Conservation (phyloP, 23 tunicate species). For the Phallusia fumigata region DNA sequence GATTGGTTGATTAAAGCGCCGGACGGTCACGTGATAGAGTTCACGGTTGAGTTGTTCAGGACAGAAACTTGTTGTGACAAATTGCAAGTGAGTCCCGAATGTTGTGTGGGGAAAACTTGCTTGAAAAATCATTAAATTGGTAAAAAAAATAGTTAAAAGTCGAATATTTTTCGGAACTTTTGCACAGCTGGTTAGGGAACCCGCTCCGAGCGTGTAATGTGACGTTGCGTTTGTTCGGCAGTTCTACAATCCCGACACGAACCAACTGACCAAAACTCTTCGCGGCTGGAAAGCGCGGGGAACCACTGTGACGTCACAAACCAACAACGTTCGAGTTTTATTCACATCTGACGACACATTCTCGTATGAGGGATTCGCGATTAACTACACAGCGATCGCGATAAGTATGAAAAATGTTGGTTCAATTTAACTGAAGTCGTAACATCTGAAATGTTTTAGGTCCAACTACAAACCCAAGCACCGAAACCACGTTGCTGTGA, state of each 20-base stretch:
- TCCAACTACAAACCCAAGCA: no score
- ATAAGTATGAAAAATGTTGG: not conserved
- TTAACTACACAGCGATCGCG: not conserved
- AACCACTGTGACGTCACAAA: not conserved
- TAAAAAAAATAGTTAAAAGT: no score
- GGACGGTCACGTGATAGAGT: constrained; percentile 35
- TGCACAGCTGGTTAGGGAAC: no score
- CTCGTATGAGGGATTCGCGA: not conserved
- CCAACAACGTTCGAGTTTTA: not conserved
- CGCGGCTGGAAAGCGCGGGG: not conserved
- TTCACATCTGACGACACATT: not conserved
- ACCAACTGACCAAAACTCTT: not conserved
- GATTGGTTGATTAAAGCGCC: constrained; percentile 51
- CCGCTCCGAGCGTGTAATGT: not conserved
- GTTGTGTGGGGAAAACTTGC: no score
- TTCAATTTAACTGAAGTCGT: no score
- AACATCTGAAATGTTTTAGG: no score
- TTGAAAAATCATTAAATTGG: no score
- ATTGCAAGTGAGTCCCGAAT: not conserved
- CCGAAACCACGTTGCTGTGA: no score
- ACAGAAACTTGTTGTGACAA: constrained; percentile 41
- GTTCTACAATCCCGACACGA: not conserved
- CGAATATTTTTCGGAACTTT: no score
- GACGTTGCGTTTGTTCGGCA: not conserved
- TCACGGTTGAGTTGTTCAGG: constrained; percentile 27